A percentile compares a stretch with the other conserved stretches of the same genome.
These are phyloP conservation scores for Netelia virgata DNA, from an alignment of 2,888 invertebrate genomes.

Conservation along the genomic window DNA sequence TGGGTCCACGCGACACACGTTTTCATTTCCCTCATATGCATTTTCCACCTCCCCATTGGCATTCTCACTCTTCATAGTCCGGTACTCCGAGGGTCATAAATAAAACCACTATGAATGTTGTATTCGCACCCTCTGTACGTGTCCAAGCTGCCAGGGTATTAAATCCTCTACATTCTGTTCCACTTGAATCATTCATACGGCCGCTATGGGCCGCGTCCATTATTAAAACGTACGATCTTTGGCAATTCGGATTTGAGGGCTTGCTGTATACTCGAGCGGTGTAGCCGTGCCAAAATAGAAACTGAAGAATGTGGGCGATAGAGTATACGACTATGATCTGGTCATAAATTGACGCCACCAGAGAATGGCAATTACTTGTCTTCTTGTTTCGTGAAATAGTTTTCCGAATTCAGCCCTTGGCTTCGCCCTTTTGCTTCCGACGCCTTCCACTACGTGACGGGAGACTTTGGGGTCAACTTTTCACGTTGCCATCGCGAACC, in stretches of 20 bases:
- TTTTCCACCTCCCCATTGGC: constrained; percentile 1
- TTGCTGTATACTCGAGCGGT: not conserved
- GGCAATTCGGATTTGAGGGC: constrained; percentile 52
- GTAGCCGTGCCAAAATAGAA: too few relatives aligned
- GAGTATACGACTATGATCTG: too few relatives aligned
- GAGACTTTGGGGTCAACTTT: too few relatives aligned
- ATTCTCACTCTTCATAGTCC: constrained; percentile 21
- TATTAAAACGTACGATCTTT: constrained; percentile 52
- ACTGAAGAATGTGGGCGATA: too few relatives aligned
- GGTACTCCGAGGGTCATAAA: constrained; percentile 23
- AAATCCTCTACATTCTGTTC: constrained; percentile 10
- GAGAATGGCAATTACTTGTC: constrained; percentile 16
- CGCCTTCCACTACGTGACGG: not conserved
- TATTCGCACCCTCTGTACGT: constrained; percentile 5
- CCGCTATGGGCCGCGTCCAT: constrained; percentile 44
- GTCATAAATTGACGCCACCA: constrained; percentile 3
- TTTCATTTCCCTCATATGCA: constrained; percentile 44
- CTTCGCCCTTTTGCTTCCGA: not conserved
- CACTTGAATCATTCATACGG: constrained; percentile 51
- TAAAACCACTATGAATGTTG: constrained; percentile 35
- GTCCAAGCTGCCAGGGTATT: constrained; percentile 8
- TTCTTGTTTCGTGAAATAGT: constrained; percentile 7
- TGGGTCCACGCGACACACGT: constrained; percentile 26
- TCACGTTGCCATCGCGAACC: too few relatives aligned
- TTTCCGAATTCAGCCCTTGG: constrained; percentile 18